Base-by-base conservation (phyloP, 2,113 vertebrate species). In the Morone chrysops region DNA sequence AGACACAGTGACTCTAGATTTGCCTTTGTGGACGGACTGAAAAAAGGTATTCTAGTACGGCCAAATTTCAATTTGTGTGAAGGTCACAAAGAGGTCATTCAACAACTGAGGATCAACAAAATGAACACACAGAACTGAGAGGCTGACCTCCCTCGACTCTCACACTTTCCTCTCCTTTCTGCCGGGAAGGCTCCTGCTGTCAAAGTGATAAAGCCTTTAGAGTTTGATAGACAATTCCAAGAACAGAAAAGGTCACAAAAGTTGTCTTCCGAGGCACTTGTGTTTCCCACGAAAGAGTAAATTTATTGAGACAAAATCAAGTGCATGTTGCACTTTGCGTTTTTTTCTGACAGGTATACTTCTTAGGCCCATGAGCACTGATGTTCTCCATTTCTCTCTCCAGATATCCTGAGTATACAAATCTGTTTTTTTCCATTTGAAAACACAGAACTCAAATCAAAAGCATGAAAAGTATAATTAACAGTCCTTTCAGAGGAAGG, bases 291-390 rank as follows among this genome's bases (percentile, higher is more conserved):
- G 97, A 97, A 97, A 97, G 97, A 98, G 97, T 96, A 97, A 95
- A 98, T 99, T 99, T 99, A 99, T 99, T 99, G 96, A 99, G 95
- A 98, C 97, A 93, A 91, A 93, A 91, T 95, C 95, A 95, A 97
- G 96, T 96, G 96, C 96, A 93, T 95, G 96, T 92, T 93, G 96
- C 97, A 96, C 94, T 93, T 70, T 84, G 83, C 50, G 89, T 87
- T 79, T 71, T 80, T 90, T 87, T 89, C 94, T 96, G 96, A 97
- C 96, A 97, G 70, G 82, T 78, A 67, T 96, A 97, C 94, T 96
- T 96, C 96, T 92, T 95, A 97, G 96, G 96, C 96, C 85, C 88
- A 81, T 92, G 96, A 96, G 96, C 96, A 80, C 20, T 87, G 92
- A 81, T 61, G 95, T 96, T 96, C 96, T 97, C 96, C 97, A 95